These are phyloP conservation scores for Andinoacara biseriatus DNA, from an alignment of 2,113 vertebrate genomes.

Conservation along the genomic window DNA sequence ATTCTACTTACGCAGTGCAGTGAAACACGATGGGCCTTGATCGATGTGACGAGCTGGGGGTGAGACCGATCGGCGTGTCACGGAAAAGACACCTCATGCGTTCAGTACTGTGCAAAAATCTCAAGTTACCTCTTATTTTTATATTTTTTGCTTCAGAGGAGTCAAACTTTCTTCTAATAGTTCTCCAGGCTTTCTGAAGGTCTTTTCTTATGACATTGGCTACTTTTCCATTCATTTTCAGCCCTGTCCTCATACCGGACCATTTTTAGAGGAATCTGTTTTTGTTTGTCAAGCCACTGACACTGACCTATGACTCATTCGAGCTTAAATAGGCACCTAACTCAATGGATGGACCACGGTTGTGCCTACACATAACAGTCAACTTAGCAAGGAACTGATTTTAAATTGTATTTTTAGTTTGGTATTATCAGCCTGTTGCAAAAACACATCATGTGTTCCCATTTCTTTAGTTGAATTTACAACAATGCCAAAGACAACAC, in stretches of 20 bases:
- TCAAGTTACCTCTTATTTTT: not conserved
- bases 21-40: not conserved
- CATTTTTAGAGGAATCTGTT: not conserved
- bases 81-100: not conserved
- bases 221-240: not conserved
- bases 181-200: not conserved
- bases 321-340: too few relatives aligned
- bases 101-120: not conserved
- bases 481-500: too few relatives aligned
- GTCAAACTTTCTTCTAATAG: not conserved
- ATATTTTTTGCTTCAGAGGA: not conserved
- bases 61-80: not conserved
- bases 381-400: too few relatives aligned
- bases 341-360: too few relatives aligned
- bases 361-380: too few relatives aligned
- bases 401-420: too few relatives aligned
- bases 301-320: not conserved
- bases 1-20: not conserved
- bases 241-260: not conserved
- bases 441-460: too few relatives aligned
- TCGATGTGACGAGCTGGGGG: not conserved
- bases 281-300: not conserved
- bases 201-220: not conserved
- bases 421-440: too few relatives aligned
- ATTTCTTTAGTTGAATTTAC: too few relatives aligned